Percentiles rank a stretch among this genome's conserved stretches.
These are phyloP conservation scores for Carlito syrichta DNA, from an alignment of 2,113 vertebrate genomes.

Conservation along the genomic window DNA sequence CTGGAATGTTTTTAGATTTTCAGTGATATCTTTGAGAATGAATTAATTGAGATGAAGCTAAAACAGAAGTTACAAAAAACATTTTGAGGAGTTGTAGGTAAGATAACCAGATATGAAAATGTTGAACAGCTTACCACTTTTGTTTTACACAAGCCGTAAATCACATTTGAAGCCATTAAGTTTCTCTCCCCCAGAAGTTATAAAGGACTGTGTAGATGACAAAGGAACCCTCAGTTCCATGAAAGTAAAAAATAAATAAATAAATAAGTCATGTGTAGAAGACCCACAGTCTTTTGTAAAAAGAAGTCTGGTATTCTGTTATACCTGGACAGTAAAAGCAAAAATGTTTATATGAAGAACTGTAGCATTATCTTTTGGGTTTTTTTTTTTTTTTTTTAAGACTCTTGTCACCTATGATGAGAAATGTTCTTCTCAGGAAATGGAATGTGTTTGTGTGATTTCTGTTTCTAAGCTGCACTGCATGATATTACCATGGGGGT, in stretches of 20 bases:
- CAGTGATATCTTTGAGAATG: neutral
- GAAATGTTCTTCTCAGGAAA: neutral
- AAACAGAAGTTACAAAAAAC: neutral
- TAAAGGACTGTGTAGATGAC: neutral
- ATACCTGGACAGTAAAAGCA: neutral
- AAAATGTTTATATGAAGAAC: neutral
- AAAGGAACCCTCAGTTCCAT: neutral
- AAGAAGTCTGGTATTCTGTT: neutral
- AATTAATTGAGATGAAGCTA: neutral
- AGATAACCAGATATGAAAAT: neutral
- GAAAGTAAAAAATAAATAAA: neutral
- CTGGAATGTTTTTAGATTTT: neutral
- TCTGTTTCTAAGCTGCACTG: neutral
- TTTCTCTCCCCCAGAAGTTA: neutral
- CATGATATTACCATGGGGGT: neutral
- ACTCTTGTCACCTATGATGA: neutral
- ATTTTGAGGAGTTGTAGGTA: neutral
- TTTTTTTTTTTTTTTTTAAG: neutral
- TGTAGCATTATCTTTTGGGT: neutral
- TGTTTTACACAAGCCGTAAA: neutral
- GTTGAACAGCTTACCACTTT: neutral
- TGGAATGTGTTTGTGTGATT: neutral
- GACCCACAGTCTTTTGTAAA: neutral
- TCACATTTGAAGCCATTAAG: neutral
- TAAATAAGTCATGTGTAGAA: neutral